These are phyloP conservation scores for Aphaenogaster ashmeadi DNA, from an alignment of 1,140 invertebrate species.

Conservation along the genomic window DNA sequence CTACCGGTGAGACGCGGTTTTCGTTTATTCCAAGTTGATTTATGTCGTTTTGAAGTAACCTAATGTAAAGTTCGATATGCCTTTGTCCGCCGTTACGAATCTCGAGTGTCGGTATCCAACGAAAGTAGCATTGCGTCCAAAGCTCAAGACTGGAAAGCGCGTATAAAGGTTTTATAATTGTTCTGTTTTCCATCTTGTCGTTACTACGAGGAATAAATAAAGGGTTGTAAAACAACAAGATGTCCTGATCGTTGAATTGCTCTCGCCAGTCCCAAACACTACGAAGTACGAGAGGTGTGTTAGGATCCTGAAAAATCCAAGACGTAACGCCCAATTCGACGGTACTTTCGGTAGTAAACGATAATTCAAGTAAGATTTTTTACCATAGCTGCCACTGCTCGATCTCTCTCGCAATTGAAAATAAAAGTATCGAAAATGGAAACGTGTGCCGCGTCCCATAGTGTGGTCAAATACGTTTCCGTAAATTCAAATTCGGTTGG, in stretches of 20 bases:
- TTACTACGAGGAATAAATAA: conserved; percentile 87
- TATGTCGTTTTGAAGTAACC: conserved; percentile 88
- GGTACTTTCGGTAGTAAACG: not conserved
- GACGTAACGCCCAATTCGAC: not conserved
- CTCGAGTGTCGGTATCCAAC: conserved; percentile 94
- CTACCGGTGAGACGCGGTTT: conserved; percentile 74
- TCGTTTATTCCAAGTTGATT: conserved; percentile 85
- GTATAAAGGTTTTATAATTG: conserved; percentile 86
- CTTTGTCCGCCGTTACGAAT: conserved; percentile 92
- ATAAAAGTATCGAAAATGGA: conserved; percentile 97
- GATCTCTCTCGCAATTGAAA: conserved; percentile 94
- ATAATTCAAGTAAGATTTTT: conserved; percentile 44
- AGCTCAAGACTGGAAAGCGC: conserved; percentile 90
- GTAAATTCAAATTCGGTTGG: conserved; percentile 96
- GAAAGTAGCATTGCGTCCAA: conserved; percentile 96
- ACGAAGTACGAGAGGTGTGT: conserved; percentile 89
- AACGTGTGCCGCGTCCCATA: conserved; percentile 96
- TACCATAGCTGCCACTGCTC: conserved; percentile 88
- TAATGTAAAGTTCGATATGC: conserved; percentile 89
- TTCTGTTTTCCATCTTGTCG: conserved; percentile 68
- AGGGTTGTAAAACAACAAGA: conserved; percentile 93
- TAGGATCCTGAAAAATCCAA: conserved; percentile 84
- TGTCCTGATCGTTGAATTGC: conserved; percentile 93
- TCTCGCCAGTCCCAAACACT: conserved; percentile 95
- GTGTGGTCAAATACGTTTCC: conserved; percentile 95